A percentile compares a stretch with the other conserved stretches of the same genome.
These are phyloP conservation scores for Harmothoe impar DNA, from an alignment of 2,888 invertebrate genomes.

Conservation along the genomic window DNA sequence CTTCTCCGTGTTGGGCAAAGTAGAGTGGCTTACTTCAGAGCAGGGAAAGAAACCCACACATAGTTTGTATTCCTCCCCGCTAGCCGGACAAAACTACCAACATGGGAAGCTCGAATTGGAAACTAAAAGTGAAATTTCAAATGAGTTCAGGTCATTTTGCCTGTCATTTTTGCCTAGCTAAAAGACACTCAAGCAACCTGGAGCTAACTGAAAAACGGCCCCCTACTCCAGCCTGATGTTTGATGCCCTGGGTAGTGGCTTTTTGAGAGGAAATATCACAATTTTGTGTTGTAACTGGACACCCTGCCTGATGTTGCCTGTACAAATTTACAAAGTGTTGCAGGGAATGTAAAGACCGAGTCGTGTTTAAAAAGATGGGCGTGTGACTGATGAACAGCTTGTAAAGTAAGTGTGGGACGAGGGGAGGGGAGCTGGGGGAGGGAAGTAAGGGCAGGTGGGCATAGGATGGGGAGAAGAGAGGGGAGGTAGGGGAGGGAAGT, in stretches of 20 bases:
- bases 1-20: neutral
- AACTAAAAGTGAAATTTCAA: conserved; percentile 37
- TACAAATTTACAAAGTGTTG: neutral
- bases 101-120: conserved; percentile 9
- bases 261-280: conserved; percentile 24
- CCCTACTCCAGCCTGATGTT: neutral
- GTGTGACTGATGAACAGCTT: neutral
- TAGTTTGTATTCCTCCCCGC: neutral
- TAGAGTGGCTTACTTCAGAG: conserved; percentile 8
- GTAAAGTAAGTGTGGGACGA: neutral
- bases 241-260: conserved; percentile 3
- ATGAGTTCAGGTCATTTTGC: conserved; percentile 33
- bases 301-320: conserved; percentile 12
- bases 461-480: neutral
- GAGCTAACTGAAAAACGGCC: neutral
- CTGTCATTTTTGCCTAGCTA: neutral
- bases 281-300: conserved; percentile 39
- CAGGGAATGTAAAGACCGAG: conserved; percentile 3
- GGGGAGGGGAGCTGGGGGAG: neutral
- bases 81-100: neutral
- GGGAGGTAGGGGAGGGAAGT: neutral
- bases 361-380: neutral
- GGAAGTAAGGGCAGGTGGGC: neutral
- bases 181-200: neutral
- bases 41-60: neutral